phyloP scores from a whole-genome alignment of 2,113 vertebrate species.

The Nesospiza acunhae region DNA sequence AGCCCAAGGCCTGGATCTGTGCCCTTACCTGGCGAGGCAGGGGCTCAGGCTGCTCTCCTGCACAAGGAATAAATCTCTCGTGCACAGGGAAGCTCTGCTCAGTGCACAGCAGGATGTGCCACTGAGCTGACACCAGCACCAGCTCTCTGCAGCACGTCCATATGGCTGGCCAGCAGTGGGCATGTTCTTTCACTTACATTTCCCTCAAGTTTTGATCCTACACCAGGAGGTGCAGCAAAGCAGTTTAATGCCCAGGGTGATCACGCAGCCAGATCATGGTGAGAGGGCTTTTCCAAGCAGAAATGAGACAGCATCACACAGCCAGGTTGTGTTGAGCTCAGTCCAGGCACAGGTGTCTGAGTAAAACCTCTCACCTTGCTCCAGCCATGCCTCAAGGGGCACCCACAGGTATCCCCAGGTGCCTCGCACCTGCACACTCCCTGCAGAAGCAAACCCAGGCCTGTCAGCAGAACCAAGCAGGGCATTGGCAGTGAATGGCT shows the following conservation, averaged over 20 bases:
- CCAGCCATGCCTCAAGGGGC: background rate
- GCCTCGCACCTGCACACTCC: background rate
- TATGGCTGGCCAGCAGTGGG: background rate
- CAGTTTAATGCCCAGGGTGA: background rate
- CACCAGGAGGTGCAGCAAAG: conserved; percentile 7
- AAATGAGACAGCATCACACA: background rate
- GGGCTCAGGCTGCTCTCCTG: background rate
- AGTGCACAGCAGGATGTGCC: background rate
- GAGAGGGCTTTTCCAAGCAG: background rate
- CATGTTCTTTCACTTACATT: background rate
- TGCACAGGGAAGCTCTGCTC: background rate
- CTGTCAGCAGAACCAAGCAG: background rate
- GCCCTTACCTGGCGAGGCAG: background rate
- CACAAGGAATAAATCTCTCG: background rate
- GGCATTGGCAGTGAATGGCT: fast-evolving
- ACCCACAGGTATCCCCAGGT: fast-evolving
- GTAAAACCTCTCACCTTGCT: background rate
- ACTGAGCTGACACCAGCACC: conserved; percentile 14
- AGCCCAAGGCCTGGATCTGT: background rate
- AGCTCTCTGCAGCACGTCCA: background rate
- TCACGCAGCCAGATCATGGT: background rate
- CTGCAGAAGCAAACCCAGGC: background rate
- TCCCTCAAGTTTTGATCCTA: background rate
- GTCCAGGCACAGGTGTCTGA: background rate
- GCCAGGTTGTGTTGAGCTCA: background rate